Evolutionary conservation across 2,888 invertebrate genomes (phyloP).

Genomic region (Cerceris ruficornis): DNA sequence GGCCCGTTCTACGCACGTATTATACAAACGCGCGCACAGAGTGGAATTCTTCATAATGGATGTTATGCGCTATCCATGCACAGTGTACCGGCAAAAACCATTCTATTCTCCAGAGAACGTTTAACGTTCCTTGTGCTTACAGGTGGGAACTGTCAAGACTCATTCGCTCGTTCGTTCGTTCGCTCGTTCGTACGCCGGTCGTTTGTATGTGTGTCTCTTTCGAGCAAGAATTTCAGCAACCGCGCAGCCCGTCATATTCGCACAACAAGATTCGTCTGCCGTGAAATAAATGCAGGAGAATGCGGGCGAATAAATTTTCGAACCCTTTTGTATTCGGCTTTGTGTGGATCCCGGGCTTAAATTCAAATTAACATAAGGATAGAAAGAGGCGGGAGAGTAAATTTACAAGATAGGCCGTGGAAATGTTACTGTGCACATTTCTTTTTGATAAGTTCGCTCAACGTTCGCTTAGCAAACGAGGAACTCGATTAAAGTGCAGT

Average conservation of each 20-base stretch:
- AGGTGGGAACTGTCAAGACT: slow-evolving; percentile 49
- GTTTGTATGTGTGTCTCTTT: slow-evolving; percentile 14
- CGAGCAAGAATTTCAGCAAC: slow-evolving; percentile 37
- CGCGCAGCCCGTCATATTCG: slow-evolving; percentile 5
- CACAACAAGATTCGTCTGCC: slow-evolving; percentile 1
- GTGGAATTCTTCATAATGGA: slow-evolving; percentile 52
- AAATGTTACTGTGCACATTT: not conserved
- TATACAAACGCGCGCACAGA: slow-evolving; percentile 10
- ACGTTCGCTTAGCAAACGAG: too few relatives aligned
- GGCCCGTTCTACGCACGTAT: not conserved
- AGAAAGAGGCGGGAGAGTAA: not conserved
- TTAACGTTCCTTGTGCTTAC: slow-evolving; percentile 37
- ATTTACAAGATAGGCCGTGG: not conserved
- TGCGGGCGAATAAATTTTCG: slow-evolving; percentile 28
- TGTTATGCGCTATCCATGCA: slow-evolving; percentile 43
- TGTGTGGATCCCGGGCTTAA: not conserved
- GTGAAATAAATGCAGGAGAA: slow-evolving; percentile 18
- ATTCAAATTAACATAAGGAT: slow-evolving; percentile 21
- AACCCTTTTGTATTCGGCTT: not conserved
- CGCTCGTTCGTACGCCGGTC: slow-evolving; percentile 31
- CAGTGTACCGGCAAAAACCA: slow-evolving; percentile 40
- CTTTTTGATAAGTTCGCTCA: too few relatives aligned
- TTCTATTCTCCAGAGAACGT: slow-evolving; percentile 46
- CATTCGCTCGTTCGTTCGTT: slow-evolving; percentile 44
- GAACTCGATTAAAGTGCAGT: too few relatives aligned